Evolutionary conservation across 2,113 vertebrate genomes (phyloP).

Genomic region (Lontra canadensis): DNA sequence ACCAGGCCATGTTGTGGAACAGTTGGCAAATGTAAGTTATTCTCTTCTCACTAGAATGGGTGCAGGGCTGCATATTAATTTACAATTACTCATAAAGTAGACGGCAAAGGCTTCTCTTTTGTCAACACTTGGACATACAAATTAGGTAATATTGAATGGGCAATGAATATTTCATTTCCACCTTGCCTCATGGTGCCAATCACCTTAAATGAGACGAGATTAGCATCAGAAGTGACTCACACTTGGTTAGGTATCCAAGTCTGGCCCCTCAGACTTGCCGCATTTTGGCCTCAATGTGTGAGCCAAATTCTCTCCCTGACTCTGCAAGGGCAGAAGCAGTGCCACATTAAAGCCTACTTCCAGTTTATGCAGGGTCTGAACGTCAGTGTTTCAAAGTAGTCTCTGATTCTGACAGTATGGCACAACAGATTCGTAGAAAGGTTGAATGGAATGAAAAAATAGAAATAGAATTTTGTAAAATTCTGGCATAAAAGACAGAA

Average conservation of each 20-base stretch:
- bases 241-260: slow-evolving; percentile 46
- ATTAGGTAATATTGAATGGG: slow-evolving; percentile 72
- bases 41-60: slow-evolving; percentile 63
- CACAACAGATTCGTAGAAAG: background rate
- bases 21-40: slow-evolving; percentile 66
- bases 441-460: background rate
- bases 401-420: slow-evolving; percentile 38
- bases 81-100: slow-evolving; percentile 68
- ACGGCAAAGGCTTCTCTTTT: slow-evolving; percentile 55
- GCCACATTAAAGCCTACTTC: background rate
- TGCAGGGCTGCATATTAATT: slow-evolving; percentile 72
- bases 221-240: slow-evolving; percentile 74
- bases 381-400: background rate
- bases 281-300: slow-evolving; percentile 49
- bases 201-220: slow-evolving; percentile 69
- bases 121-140: slow-evolving; percentile 72
- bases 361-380: slow-evolving; percentile 13
- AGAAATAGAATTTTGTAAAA: slow-evolving; percentile 42
- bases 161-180: slow-evolving; percentile 75
- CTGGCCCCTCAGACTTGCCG: slow-evolving; percentile 7
- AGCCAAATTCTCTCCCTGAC: background rate
- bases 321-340: background rate
- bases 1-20: slow-evolving; percentile 63
- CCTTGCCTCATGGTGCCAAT: slow-evolving; percentile 57
- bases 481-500: background rate